Evolutionary conservation across 2,113 vertebrate genomes (phyloP).

Genomic region (Rhea americana): DNA sequence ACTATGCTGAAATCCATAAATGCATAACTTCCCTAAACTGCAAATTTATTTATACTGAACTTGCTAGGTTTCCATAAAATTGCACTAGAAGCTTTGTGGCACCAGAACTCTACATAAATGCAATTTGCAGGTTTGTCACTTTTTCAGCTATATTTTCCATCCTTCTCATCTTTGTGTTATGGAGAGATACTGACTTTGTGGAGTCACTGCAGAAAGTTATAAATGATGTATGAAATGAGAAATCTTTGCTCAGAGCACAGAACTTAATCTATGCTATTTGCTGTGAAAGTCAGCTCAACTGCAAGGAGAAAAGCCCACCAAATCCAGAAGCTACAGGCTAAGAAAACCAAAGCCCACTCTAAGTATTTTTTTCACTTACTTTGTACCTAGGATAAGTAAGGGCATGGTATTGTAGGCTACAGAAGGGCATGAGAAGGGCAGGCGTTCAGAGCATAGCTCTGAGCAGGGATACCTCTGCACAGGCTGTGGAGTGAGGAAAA

Average conservation of each 20-base stretch:
- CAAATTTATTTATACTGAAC: conserved; percentile 60
- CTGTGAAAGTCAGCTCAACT: conserved; percentile 50
- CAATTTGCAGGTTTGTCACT: conserved; percentile 66
- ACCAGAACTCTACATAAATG: conserved; percentile 59
- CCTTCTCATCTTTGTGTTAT: conserved; percentile 63
- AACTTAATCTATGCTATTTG: conserved; percentile 64
- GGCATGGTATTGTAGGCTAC: neutral
- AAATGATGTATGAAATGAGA: conserved; percentile 75
- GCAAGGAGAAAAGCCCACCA: conserved; percentile 42
- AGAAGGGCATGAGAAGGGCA: neutral
- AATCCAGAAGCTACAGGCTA: conserved; percentile 38
- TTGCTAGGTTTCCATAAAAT: conserved; percentile 55
- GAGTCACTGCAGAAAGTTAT: conserved; percentile 67
- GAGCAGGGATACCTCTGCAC: neutral
- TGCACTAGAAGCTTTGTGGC: conserved; percentile 54
- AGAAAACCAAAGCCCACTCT: conserved; percentile 13
- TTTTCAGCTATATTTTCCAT: conserved; percentile 67
- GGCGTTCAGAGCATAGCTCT: neutral
- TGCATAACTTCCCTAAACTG: conserved; percentile 54
- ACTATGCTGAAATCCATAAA: conserved; percentile 51
- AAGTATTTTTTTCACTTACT: neutral
- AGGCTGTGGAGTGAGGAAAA: neutral
- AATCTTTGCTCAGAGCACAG: conserved; percentile 61
- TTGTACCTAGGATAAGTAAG: neutral
- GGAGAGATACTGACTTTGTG: conserved; percentile 66